Evolutionary conservation across 2,888 invertebrate species (phyloP).

Genomic region (Volucella bombylans): DNA sequence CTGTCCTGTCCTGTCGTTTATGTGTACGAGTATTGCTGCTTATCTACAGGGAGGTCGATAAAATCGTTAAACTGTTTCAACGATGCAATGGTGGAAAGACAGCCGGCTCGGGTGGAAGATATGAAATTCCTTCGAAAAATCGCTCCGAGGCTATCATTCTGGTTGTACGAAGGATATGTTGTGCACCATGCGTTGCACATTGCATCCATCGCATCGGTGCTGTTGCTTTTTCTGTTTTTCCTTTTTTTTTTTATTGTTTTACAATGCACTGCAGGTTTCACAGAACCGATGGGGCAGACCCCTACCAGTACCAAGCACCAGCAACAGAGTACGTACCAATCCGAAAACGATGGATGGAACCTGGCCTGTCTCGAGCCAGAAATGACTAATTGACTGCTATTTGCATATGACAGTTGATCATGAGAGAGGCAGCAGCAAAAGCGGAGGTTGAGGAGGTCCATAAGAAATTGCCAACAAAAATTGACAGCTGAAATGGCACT

Average conservation of each 20-base stretch:
- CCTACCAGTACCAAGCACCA: too few species aligned
- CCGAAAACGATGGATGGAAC: slow-evolving; percentile 18
- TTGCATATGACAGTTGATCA: slow-evolving; percentile 74
- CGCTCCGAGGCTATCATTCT: slow-evolving; percentile 69
- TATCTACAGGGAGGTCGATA: slow-evolving; percentile 74
- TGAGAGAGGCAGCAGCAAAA: slow-evolving; percentile 22
- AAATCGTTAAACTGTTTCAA: slow-evolving; percentile 63
- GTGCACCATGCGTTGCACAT: slow-evolving; percentile 33
- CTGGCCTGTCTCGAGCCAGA: slow-evolving; percentile 61
- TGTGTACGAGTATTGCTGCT: slow-evolving; percentile 33
- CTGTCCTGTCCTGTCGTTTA: slow-evolving; percentile 38
- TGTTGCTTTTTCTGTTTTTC: not conserved
- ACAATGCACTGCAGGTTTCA: slow-evolving; percentile 47
- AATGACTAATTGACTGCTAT: slow-evolving; percentile 74
- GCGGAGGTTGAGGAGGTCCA: not conserved
- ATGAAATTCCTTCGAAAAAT: slow-evolving; percentile 69
- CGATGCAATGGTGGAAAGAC: not conserved
- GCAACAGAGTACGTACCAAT: too few species aligned
- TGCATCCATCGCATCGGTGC: slow-evolving; percentile 19
- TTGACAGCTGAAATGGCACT: slow-evolving; percentile 66
- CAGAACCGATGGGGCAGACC: not conserved
- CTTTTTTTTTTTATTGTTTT: slow-evolving; percentile 62
- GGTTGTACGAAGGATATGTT: slow-evolving; percentile 24
- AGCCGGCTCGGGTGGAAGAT: not conserved
- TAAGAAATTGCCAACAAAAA: slow-evolving; percentile 50